phyloP scores from a whole-genome alignment of 2,797 vertebrate genomes.

The Orestias chungarensis region DNA sequence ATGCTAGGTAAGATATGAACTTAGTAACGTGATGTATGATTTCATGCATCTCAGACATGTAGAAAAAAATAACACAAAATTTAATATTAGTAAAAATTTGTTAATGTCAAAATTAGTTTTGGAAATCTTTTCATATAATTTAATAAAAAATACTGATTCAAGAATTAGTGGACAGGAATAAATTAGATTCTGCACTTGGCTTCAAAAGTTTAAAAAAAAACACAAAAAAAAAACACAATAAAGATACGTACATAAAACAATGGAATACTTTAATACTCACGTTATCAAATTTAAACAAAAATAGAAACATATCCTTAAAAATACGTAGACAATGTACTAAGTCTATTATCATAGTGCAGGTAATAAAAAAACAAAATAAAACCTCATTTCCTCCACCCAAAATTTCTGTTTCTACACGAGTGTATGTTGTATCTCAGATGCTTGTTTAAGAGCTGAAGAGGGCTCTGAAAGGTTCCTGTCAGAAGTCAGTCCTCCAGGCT shows the following conservation, averaged over 20 bases:
- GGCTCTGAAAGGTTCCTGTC: conserved; percentile 16
- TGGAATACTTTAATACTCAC: neutral
- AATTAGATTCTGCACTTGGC: no score
- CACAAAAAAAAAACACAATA: neutral
- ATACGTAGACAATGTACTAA: neutral
- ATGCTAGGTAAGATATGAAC: no score
- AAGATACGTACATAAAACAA: neutral
- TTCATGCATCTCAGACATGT: no score
- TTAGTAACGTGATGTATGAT: no score
- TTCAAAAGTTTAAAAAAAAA: no score
- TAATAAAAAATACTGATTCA: neutral
- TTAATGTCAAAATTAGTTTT: neutral
- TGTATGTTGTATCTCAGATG: conserved; percentile 9
- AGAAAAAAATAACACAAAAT: neutral
- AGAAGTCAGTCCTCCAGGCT: conserved; percentile 32
- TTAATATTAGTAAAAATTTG: no score
- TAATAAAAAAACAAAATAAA: no score
- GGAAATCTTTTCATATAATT: neutral
- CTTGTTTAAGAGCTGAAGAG: conserved; percentile 19
- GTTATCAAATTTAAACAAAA: neutral
- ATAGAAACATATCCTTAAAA: neutral
- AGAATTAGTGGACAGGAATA: neutral
- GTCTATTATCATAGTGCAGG: neutral
- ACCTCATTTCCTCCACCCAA: neutral
- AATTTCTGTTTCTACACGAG: neutral